Evolutionary conservation across 2,888 invertebrate genomes (phyloP).

Genomic region (Melanophora roralis): DNA sequence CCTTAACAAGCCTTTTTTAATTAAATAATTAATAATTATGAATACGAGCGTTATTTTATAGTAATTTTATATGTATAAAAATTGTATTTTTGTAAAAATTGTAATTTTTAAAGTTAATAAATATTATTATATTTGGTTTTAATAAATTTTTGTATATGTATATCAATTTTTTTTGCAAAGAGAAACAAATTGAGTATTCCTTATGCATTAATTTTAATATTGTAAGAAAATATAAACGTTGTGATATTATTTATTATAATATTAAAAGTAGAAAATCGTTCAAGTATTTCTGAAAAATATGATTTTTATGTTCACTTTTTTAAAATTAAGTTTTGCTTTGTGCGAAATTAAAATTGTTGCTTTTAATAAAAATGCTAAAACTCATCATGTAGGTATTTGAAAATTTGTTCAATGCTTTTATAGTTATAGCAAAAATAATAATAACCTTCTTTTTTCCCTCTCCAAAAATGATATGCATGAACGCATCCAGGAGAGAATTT

Average conservation of each 20-base stretch:
- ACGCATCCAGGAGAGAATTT: too few relatives aligned
- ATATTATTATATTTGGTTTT: constrained; percentile 11
- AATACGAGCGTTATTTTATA: constrained; percentile 17
- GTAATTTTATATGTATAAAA: constrained; percentile 46
- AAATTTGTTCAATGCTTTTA: background rate
- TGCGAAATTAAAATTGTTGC: constrained; percentile 45
- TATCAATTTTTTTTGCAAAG: constrained; percentile 31
- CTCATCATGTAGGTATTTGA: constrained; percentile 15
- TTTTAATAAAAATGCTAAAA: constrained; percentile 38
- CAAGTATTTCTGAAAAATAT: too few relatives aligned
- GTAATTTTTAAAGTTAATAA: background rate
- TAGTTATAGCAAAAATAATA: too few relatives aligned
- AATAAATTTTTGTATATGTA: constrained; percentile 14
- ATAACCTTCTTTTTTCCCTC: too few relatives aligned
- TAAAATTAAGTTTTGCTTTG: constrained; percentile 20
- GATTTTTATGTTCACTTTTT: constrained; percentile 5
- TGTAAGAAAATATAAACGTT: too few relatives aligned
- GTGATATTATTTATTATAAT: too few relatives aligned
- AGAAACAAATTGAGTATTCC: constrained; percentile 37
- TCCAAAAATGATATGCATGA: too few relatives aligned
- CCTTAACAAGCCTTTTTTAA: too few relatives aligned
- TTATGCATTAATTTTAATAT: constrained; percentile 34
- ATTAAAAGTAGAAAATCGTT: too few relatives aligned
- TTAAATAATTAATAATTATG: too few relatives aligned
- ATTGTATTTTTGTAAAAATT: constrained; percentile 26